These are phyloP conservation scores for Micromussa lordhowensis DNA, from an alignment of 92 coral and sea anemone species.

Conservation along the genomic window DNA sequence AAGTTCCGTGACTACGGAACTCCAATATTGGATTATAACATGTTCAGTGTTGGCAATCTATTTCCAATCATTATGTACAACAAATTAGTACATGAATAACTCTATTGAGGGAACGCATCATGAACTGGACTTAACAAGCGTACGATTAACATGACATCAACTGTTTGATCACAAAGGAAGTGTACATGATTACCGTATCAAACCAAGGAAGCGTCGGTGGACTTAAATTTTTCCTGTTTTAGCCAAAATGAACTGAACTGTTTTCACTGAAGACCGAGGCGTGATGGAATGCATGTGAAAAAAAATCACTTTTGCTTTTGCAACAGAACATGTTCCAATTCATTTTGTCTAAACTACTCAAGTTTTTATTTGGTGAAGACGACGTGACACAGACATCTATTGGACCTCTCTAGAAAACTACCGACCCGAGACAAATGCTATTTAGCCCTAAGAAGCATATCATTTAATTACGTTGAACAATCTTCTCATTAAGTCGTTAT, in stretches of 20 bases:
- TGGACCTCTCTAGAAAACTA: not conserved
- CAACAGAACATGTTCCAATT: not conserved
- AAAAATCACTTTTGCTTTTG: not conserved
- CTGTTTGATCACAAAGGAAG: not conserved
- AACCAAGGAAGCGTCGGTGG: not conserved
- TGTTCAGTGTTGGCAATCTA: not conserved
- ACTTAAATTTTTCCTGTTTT: not conserved
- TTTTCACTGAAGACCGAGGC: not conserved
- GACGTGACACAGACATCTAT: not conserved
- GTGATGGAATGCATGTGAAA: constrained; percentile 24
- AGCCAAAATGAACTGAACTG: not conserved
- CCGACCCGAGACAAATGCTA: not conserved
- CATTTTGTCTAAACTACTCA: not conserved
- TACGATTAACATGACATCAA: not conserved
- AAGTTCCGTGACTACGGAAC: no score
- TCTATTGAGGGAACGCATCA: not conserved
- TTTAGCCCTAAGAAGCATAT: not conserved
- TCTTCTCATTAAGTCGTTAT: not conserved
- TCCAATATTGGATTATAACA: no score
- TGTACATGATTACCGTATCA: not conserved
- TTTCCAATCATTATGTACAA: no score
- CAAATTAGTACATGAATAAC: not conserved
- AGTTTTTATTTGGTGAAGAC: not conserved
- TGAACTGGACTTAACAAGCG: not conserved
- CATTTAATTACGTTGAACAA: not conserved